phyloP scores from a whole-genome alignment of 2,888 invertebrate species.

The Trileptium ribeirensis region DNA sequence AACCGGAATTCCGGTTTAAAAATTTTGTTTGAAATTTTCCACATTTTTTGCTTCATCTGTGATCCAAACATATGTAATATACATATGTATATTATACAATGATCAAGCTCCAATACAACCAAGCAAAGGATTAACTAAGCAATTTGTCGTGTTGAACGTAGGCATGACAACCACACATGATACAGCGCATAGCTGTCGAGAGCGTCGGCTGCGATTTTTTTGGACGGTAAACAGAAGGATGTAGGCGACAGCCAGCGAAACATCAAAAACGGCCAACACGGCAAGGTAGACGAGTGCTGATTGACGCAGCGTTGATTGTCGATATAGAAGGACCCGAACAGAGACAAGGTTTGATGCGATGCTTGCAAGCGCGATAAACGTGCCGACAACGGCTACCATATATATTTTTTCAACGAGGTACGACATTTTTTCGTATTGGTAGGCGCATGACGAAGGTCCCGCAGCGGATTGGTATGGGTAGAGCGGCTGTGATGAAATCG shows the following conservation, averaged over 20 bases:
- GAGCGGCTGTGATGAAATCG: too few relatives aligned
- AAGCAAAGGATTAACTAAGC: too few relatives aligned
- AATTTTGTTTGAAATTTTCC: too few relatives aligned
- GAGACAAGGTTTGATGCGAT: neutral
- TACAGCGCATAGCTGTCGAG: neutral
- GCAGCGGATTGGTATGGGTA: too few relatives aligned
- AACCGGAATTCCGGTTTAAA: too few relatives aligned
- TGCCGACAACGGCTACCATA: slow-evolving; percentile 13
- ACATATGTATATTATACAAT: too few relatives aligned
- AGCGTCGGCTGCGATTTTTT: neutral
- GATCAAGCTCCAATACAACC: too few relatives aligned
- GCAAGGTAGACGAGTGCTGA: slow-evolving; percentile 2
- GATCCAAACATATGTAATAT: too few relatives aligned
- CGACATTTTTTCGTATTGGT: neutral
- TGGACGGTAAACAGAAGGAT: neutral
- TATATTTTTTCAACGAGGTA: neutral
- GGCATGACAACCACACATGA: neutral
- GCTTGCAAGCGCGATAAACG: neutral
- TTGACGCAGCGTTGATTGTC: neutral
- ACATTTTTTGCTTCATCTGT: too few relatives aligned
- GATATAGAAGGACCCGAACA: neutral
- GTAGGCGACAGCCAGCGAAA: neutral
- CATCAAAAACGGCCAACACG: slow-evolving; percentile 12
- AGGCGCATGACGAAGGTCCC: too few relatives aligned
- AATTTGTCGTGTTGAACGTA: neutral